Base-by-base conservation (phyloP, 2,113 vertebrate genomes). In the Vulpes ferrilata region DNA sequence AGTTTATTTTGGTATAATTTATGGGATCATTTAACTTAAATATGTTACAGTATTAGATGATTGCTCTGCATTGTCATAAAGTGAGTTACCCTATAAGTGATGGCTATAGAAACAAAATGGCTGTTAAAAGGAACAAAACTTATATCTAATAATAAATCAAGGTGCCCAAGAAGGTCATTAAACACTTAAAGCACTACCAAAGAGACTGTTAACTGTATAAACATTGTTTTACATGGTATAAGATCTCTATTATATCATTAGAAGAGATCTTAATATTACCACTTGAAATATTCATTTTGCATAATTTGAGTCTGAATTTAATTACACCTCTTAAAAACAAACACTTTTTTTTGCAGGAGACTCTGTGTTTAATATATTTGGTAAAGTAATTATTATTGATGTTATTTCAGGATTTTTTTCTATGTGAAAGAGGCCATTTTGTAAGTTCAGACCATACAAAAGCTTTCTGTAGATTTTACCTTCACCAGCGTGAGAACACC, bases 271-370 rank as follows among this genome's bases (percentile, higher is more conserved):
- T 88, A 85, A 32, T 38, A 60, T 82, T 71, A 64, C 48, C 10
- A 67, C 83, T 57, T 69, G 48, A 12, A 88, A 88, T 62, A 20
- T 73, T 89, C 89, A 16, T 82, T 96, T 79, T 96, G n/a, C 55
- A 48, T 83, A 87, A 92, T 92, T 83, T 83, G 81, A 95, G 59
- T 22, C 84, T 86, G 59, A 95, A 78, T 51, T 73, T 90, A 55
- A 71, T 48, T 60, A 15, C 1, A 78, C 22, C 23, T 92, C 48
- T 95, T 60, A 67, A 92, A 92, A 94, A 78, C 71, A 83, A 93
- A 90, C 43, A 87, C 1, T 38, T n/a, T 67, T 35, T 88, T 74
- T 48, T 51, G 19, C 20, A 73, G 55, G 89, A 88, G 82, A 88
- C 57, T 87, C 57, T 20, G 80, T 65, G 38, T 71, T 92, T 69